Percentiles rank a stretch among this genome's conserved stretches.
Conservation (phyloP, 1,140 invertebrate species). For the Drosophila tristis region DNA sequence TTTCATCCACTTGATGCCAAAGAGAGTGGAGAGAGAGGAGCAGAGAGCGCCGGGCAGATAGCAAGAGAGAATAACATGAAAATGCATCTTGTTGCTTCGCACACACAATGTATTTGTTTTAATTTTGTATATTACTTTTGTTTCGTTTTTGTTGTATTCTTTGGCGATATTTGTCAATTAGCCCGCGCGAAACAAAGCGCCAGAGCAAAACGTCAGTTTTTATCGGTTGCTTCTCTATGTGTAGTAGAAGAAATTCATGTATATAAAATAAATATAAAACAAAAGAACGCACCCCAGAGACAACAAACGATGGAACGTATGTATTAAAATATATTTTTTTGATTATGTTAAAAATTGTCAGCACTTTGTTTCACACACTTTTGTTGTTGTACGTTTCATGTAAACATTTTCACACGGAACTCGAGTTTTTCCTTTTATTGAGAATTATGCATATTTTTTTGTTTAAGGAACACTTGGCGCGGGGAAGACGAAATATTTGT, state of each 20-base stretch:
- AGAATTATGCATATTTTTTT: background rate
- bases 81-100: background rate
- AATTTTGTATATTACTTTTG: too few species aligned
- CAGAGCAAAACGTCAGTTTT: conserved; percentile 73
- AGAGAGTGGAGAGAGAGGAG: too few species aligned
- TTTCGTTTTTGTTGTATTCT: conserved; percentile 12
- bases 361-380: conserved; percentile 40
- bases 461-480: conserved; percentile 1
- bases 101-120: too few species aligned
- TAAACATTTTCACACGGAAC: conserved; percentile 42
- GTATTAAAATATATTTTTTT: conserved; percentile 37
- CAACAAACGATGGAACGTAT: conserved; percentile 33
- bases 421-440: conserved; percentile 10
- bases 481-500: conserved; percentile 16
- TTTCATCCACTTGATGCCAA: too few species aligned
- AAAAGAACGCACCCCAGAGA: conserved; percentile 55
- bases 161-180: conserved; percentile 66
- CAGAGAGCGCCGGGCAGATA: too few species aligned
- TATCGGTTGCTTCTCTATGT: conserved; percentile 36
- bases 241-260: conserved; percentile 23
- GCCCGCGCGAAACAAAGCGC: conserved; percentile 77
- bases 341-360: conserved; percentile 47
- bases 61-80: background rate
- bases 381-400: conserved; percentile 35
- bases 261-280: conserved; percentile 55